Base-by-base conservation (phyloP, 2,888 invertebrate species). In the Labia minor region DNA sequence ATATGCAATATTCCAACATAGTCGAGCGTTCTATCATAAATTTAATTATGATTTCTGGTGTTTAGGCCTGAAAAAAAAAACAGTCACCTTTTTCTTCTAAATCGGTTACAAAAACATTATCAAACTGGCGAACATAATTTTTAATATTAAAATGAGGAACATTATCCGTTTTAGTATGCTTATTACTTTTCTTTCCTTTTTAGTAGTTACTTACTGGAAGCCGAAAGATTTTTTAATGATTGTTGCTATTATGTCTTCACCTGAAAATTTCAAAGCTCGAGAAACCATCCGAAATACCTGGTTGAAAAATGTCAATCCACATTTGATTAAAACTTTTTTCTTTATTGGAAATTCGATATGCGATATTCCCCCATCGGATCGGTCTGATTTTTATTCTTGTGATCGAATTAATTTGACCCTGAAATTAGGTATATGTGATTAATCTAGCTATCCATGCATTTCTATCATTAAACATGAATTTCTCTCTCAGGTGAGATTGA, bases 221-320 rank as follows among this genome's bases (percentile, higher is more conserved):
- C 62, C 26, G 16, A 65, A 67, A n/a, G 61, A 63, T 11, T 63
- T 37, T 19, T 14, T 66, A 3, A 21, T 69, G 11, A 19, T 67
- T 4, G 65, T 69, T 65, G 68, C 66, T 14, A 66, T 68, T 18
- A 33, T 68, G 19, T 69, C 69, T 11, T 65, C 68, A 1, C 69
- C 65, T 16, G 61, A 67, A 18, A 66, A 69, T 21, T 68, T 67
- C 63, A 68, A 69, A 61, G 66, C 64, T 37, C 61, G 69, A 8
- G 63, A 68, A 19, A 65, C 63, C 21, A 71, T 73, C 10, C 66
- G 73, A 62, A 67, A 72, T 10, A 73, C 73, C 19, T 73, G 73
- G 73, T 68, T 71, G 49, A 69, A 67, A 11, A 66, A 71, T 10
- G 61, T 67, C 2, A 67, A 67, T 10, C 65, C 67, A 6, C 62